These are phyloP conservation scores for Tokudaia muenninki DNA, from an alignment of 2,797 vertebrate genomes.

Conservation along the genomic window DNA sequence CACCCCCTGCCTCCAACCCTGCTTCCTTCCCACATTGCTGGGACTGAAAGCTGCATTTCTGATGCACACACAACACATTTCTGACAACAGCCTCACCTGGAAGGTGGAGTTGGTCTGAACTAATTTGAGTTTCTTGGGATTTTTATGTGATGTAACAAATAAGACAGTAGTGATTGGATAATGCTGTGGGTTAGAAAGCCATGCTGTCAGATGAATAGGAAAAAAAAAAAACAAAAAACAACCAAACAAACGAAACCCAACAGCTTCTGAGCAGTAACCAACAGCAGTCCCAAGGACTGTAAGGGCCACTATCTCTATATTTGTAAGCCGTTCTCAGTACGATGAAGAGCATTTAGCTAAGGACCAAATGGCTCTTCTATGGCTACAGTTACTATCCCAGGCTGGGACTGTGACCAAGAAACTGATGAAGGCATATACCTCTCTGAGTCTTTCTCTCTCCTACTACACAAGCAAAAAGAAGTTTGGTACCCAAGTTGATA, in stretches of 20 bases:
- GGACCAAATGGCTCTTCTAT: neutral
- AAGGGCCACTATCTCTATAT: neutral
- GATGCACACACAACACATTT: neutral
- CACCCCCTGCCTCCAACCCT: too few species aligned
- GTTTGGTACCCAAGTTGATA: neutral
- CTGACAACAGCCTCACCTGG: neutral
- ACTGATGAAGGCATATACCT: neutral
- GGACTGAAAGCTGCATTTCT: neutral
- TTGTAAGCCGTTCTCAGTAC: neutral
- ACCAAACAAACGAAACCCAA: neutral
- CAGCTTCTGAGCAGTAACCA: neutral
- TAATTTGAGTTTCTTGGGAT: neutral
- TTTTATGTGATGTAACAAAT: neutral
- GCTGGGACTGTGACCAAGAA: neutral
- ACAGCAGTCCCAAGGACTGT: neutral
- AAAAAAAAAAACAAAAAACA: neutral
- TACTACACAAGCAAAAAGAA: neutral
- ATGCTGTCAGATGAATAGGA: neutral
- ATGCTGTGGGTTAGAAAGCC: neutral
- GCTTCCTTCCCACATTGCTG: neutral
- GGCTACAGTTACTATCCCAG: neutral
- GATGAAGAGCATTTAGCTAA: neutral
- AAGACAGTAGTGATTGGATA: neutral
- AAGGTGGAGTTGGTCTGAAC: too few species aligned
- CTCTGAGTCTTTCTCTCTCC: neutral